Base-by-base conservation (phyloP, 2,797 vertebrate genomes). In the Gouania willdenowi region DNA sequence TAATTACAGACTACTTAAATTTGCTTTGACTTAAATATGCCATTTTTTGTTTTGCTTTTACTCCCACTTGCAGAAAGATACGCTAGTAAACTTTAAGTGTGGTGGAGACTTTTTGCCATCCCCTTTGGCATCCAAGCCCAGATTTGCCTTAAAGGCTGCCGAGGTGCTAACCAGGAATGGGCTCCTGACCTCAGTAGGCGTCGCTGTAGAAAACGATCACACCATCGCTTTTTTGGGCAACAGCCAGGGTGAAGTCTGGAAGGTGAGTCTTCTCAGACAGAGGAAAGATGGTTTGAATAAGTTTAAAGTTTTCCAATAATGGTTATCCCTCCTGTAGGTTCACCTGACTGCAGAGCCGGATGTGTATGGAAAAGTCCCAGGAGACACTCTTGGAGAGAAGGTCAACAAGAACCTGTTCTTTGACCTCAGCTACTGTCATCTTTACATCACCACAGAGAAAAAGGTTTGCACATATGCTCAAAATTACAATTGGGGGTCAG, bases 391-490 rank as follows among this genome's bases (percentile, higher is more conserved):
- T 10, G 78, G 84, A 16, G 79, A 82, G 28, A 91, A 83, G 62
- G 77, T 99, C 65, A 95, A 95, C 79, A 92, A 84, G 59, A 93
- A 97, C 70, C 86, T 99, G 25, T 91, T 92, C 41, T 91, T 99
- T 60, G 93, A 96, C 49, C 63, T 66, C 42, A 78, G 70, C 29
- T 77, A 86, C 45, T 86, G 87, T 54, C 83, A 91, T 68, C 70
- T 99, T 5, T 99, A 99, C 0, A 86, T 94, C 67, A 94, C 97
- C 82, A 95, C 93, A 4, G 91, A 93, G 68, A 90, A 87, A 67
- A 95, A 92, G 93, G 97, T n/a, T n/a, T n/a, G n/a, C n/a, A n/a
- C n/a, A n/a, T n/a, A n/a, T n/a, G n/a, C n/a, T n/a, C n/a, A n/a
- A n/a, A n/a, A n/a, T n/a, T n/a, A n/a, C n/a, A n/a, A n/a, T n/a